Evolutionary conservation across 2,888 invertebrate species (phyloP), one percentile per base, ranked within the genome.

Genomic region (Orthosia cruda): DNA sequence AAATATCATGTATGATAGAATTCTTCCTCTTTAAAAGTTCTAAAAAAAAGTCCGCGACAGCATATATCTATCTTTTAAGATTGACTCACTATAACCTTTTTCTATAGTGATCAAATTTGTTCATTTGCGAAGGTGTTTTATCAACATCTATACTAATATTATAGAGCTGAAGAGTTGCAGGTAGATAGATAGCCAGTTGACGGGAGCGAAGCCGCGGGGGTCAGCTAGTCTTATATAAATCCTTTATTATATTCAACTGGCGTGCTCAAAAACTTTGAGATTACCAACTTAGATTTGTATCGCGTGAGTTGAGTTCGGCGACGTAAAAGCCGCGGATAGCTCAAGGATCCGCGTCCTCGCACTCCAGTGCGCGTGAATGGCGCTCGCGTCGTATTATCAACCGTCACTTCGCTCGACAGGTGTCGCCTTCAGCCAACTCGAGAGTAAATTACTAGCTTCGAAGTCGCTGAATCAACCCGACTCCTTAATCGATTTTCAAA

Each of bases 401-500:
- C 94, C 95, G 95, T 96, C 96, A 96, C 94, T 95, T 95, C 91
- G 91, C 91, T 90, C 95, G 96, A 96, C 96, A 96, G 96, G 96
- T 96, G 96, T 96, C 96, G 95, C 95, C 95, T 95, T 95, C 96
- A 96, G 96, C 95, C 94, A 95, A 95, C 95, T 96, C 94, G 94
- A 95, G 94, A 96, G 96, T 95, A 96, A 96, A 96, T 96, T 96
- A 96, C 96, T 94, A 94, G 94, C 95, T 94, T 92, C 93, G 93
- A 95, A 95, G 93, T 94, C 95, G 94, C 95, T 96, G 96, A 96
- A 95, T 96, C 96, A 94, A 94, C 94, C 91, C 92, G 90, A 92
- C 92, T 95, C 92, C 92, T 91, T 95, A 94, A 96, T 96, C 95
- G 95, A 96, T 96, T 96, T 93, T 92, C 93, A 89, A 94, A 93